Evolutionary conservation across 2,113 vertebrate species (phyloP).

Genomic region (Natator depressus): DNA sequence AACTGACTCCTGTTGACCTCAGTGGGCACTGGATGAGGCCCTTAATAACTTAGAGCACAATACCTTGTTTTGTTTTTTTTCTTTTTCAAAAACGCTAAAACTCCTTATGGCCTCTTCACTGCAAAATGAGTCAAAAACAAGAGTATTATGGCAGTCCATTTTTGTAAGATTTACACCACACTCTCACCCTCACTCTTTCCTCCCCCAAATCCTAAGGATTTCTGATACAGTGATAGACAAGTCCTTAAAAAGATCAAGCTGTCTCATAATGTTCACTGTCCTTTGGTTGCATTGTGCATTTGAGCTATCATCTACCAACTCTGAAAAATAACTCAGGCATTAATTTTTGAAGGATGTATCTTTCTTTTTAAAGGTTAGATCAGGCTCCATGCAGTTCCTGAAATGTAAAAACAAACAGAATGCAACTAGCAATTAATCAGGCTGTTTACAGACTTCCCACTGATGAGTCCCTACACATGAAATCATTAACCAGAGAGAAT

Average conservation of each 20-base stretch:
- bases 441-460: not conserved
- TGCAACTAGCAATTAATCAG: not conserved
- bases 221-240: not conserved
- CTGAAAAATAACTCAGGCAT: not conserved
- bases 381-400: not conserved
- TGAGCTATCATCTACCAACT: not conserved
- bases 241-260: not conserved
- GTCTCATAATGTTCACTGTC: not conserved
- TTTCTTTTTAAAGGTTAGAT: not conserved
- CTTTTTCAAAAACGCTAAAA: not conserved
- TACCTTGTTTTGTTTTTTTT: not conserved
- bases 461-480: not conserved
- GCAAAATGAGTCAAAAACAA: not conserved
- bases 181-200: not conserved
- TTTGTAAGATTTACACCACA: not conserved
- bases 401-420: not conserved
- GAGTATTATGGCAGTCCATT: rapidly evolving
- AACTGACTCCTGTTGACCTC: not conserved
- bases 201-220: not conserved
- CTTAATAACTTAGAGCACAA: not conserved
- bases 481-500: not conserved
- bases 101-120: not conserved
- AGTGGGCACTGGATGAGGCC: not conserved
- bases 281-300: not conserved
- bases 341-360: not conserved